Conservation (phyloP, 2,797 vertebrate genomes). For the Enoplosus armatus region DNA sequence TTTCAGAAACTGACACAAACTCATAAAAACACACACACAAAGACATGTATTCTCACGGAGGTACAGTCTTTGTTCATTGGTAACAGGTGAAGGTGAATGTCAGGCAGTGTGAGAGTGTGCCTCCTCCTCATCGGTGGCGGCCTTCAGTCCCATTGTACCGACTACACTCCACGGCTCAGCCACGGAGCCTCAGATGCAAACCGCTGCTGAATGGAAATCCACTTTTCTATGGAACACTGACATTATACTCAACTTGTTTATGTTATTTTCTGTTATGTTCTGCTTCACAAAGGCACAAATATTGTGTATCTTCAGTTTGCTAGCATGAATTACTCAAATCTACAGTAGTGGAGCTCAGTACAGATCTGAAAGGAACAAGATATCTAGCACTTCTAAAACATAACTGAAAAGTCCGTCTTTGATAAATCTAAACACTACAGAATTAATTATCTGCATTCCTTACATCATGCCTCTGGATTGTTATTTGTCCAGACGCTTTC, state of each 20-base stretch:
- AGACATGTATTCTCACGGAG: neutral
- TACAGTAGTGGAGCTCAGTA: neutral
- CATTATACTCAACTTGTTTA: neutral
- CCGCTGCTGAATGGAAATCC: conserved; percentile 6
- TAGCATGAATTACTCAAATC: neutral
- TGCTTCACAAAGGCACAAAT: neutral
- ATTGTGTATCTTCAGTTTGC: neutral
- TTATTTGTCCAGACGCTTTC: neutral
- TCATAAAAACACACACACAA: neutral
- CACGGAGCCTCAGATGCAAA: neutral
- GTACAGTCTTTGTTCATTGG: neutral
- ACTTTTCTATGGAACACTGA: neutral
- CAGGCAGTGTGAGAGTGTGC: conserved; percentile 2
- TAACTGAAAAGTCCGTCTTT: neutral
- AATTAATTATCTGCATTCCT: neutral
- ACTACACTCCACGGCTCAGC: neutral
- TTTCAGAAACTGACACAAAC: neutral
- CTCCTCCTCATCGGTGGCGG: neutral
- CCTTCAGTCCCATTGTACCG: conserved; percentile 16
- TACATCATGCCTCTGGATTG: neutral
- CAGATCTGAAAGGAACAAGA: neutral
- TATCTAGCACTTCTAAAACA: neutral
- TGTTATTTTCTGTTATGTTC: neutral
- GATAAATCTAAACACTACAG: neutral
- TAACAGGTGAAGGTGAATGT: conserved; percentile 34